These are phyloP conservation scores for Myotis planiceps DNA, from an alignment of 2,797 vertebrate genomes.

Conservation along the genomic window DNA sequence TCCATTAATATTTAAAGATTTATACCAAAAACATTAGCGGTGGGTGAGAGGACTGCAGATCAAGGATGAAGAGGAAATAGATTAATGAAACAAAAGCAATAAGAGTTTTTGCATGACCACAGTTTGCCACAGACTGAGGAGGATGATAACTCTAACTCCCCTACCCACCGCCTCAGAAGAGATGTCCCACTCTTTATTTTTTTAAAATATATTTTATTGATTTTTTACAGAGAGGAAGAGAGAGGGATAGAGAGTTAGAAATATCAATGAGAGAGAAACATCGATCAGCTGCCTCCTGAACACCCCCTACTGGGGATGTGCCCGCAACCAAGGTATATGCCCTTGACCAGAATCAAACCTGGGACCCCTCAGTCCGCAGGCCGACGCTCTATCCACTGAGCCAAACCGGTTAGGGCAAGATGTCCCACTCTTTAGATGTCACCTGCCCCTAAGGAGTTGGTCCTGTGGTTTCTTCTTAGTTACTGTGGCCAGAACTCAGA, in stretches of 20 bases:
- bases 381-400: no score
- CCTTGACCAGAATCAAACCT: no score
- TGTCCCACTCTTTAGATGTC: neutral
- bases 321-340: no score
- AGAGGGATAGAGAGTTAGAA: no score
- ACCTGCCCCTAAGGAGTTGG: neutral
- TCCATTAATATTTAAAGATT: neutral
- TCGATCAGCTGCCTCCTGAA: no score
- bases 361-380: no score
- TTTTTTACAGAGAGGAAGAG: no score
- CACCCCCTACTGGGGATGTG: no score
- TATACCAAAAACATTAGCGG: neutral
- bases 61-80: neutral
- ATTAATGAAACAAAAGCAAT: neutral
- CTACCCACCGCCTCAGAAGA: rapidly evolving
- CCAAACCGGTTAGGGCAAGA: no score
- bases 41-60: neutral
- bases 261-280: no score
- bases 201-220: no score
- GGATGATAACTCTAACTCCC: neutral
- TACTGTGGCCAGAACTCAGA: neutral
- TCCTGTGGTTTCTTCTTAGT: neutral
- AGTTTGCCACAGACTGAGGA: neutral
- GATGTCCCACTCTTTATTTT: neutral
- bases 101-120: rapidly evolving